phyloP scores from a whole-genome alignment of 1,140 invertebrate species.

The Drosophila kikkawai region DNA sequence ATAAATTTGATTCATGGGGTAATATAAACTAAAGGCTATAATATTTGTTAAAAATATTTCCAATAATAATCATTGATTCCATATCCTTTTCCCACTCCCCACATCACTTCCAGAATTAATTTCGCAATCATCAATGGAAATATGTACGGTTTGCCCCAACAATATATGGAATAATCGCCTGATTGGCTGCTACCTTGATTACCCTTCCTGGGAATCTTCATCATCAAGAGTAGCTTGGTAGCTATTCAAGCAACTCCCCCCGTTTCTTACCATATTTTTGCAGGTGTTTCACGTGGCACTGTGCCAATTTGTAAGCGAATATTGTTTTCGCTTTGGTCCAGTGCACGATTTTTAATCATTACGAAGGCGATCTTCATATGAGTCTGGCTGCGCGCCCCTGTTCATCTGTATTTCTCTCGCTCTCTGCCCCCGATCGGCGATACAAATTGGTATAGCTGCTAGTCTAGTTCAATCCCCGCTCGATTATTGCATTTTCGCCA shows the following conservation, averaged over 20 bases:
- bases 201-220: constrained; percentile 53
- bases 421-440: constrained; percentile 59
- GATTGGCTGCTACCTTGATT: constrained; percentile 54
- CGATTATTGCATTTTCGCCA: constrained; percentile 78
- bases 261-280: constrained; percentile 15
- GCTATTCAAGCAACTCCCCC: constrained; percentile 31
- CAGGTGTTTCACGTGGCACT: constrained; percentile 68
- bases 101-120: constrained; percentile 56
- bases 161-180: constrained; percentile 30
- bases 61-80: neutral
- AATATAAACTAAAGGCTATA: neutral
- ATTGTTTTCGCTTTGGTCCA: constrained; percentile 73
- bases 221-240: constrained; percentile 45
- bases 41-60: neutral
- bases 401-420: constrained; percentile 38
- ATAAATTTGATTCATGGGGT: neutral
- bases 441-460: constrained; percentile 65
- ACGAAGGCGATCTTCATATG: constrained; percentile 50
- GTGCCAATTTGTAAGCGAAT: constrained; percentile 72
- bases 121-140: constrained; percentile 60
- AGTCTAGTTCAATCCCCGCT: constrained; percentile 20
- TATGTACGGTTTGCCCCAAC: constrained; percentile 15
- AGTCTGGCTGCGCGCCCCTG: constrained; percentile 12
- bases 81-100: neutral
- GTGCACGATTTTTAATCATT: constrained; percentile 79